Base-by-base conservation (phyloP, 2,888 invertebrate genomes). In the Eupithecia insigniata region DNA sequence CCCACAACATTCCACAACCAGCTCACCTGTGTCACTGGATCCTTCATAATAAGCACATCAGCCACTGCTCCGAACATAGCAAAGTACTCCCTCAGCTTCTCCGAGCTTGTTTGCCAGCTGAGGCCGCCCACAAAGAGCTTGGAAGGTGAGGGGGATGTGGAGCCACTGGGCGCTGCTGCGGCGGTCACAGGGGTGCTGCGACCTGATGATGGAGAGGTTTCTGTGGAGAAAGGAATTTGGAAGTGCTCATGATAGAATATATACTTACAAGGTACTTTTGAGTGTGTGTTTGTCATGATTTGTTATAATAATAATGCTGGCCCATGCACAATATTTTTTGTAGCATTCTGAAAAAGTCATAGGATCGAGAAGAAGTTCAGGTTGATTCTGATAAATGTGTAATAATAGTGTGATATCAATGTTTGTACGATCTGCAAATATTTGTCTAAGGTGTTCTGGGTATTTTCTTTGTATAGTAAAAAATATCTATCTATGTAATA, bases 11-110 rank as follows among this genome's bases (percentile, higher is more conserved):
- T 8, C 28, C 8, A 16, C 28, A 60, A 58, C 18, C 60, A 26
- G 10, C 89, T 85, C 79, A 98, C 98, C 97, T 98, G 98, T 79
- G 98, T 98, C 55, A 98, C 97, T 1, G 98, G 98, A 91, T 98
- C 98, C 94, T 98, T 98, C 98, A 98, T 98, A 85, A 98, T 98
- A 77, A 98, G 96, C 71, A 98, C 98, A 89, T 98, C 98, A 43
- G 98, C 97, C 79, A 98, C 98, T 7, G 97, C 96, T 73, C 98
- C 98, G 84, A 98, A 98, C 97, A 98, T 97, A 71, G 97, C 97
- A 83, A 98, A 98, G 91, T 98, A 98, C 84, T 98, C 98, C 83
- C 97, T 95, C n/a, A 98, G 96, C 90, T 98, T 98, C 90, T 98
- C 98, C 71, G 97, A 97, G 85, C 98, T 97, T 26, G 98, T 98